These are phyloP conservation scores for Erebia aethiops DNA, from an alignment of 2,888 invertebrate species.

Conservation along the genomic window DNA sequence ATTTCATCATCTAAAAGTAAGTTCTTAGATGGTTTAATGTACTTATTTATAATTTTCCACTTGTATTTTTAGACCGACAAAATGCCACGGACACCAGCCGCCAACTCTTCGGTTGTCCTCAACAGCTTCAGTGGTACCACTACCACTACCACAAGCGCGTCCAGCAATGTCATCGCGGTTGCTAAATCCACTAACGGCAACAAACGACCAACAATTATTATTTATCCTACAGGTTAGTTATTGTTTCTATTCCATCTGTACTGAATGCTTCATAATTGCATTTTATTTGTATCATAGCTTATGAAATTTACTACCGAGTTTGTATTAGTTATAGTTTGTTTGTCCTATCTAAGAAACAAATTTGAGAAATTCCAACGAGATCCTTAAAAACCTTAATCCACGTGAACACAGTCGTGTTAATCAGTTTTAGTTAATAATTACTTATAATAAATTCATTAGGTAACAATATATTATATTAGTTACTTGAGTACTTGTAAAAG, in stretches of 20 bases:
- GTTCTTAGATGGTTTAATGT: not conserved
- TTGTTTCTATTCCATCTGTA: not conserved
- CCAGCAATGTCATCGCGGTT: constrained; percentile 53
- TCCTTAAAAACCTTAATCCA: too few species aligned
- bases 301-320: too few species aligned
- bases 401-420: too few species aligned
- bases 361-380: too few species aligned
- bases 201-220: constrained; percentile 87
- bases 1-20: not conserved
- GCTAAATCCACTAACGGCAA: constrained; percentile 77
- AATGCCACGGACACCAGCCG: constrained; percentile 63
- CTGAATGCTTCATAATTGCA: too few species aligned
- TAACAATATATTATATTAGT: too few species aligned
- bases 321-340: too few species aligned
- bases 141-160: constrained; percentile 50
- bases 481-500: too few species aligned
- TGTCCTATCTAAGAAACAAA: too few species aligned
- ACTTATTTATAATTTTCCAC: not conserved
- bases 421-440: too few species aligned
- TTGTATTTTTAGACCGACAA: constrained; percentile 18
- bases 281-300: too few species aligned
- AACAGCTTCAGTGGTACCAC: constrained; percentile 54
- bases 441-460: too few species aligned
- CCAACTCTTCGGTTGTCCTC: constrained; percentile 55
- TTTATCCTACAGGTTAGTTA: constrained; percentile 87